A percentile compares a stretch with the other conserved stretches of the same genome.
Conservation (phyloP, 1,140 invertebrate species). For the Leptonema lineaticorne region DNA sequence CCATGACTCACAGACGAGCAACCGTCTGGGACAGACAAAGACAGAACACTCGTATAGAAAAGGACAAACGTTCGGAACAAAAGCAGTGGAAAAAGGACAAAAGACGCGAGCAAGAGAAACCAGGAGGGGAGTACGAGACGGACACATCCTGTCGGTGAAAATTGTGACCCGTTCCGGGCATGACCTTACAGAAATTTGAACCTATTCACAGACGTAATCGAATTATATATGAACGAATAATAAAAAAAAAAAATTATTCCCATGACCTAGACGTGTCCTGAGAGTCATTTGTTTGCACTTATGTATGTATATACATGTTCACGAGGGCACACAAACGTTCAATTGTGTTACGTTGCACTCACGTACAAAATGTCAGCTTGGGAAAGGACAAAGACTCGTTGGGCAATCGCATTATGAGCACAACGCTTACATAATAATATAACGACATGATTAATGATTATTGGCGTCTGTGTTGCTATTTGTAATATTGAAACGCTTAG, state of each 20-base stretch:
- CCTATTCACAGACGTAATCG: slow-evolving; percentile 8
- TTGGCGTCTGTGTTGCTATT: too few relatives aligned
- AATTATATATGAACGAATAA: not conserved
- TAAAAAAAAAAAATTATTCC: not conserved
- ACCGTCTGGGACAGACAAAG: slow-evolving; percentile 11
- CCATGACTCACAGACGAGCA: slow-evolving; percentile 18
- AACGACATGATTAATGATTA: too few relatives aligned
- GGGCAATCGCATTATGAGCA: too few relatives aligned
- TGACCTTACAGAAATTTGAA: not conserved
- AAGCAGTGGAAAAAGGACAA: not conserved
- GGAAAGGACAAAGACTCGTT: too few relatives aligned
- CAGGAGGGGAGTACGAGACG: not conserved
- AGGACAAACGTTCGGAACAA: slow-evolving; percentile 3
- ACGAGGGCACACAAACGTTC: too few relatives aligned
- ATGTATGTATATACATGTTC: too few relatives aligned
- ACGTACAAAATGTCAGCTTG: too few relatives aligned
- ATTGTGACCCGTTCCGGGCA: slow-evolving; percentile 9
- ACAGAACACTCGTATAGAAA: not conserved
- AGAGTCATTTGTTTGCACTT: too few relatives aligned
- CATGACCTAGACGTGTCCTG: not conserved
- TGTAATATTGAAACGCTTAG: too few relatives aligned
- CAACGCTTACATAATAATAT: too few relatives aligned
- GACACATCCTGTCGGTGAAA: slow-evolving; percentile 22
- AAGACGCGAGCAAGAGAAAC: too few relatives aligned
- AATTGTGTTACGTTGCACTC: too few relatives aligned